Conservation (phyloP, 1,140 invertebrate genomes). For the Eubasilissa regina region DNA sequence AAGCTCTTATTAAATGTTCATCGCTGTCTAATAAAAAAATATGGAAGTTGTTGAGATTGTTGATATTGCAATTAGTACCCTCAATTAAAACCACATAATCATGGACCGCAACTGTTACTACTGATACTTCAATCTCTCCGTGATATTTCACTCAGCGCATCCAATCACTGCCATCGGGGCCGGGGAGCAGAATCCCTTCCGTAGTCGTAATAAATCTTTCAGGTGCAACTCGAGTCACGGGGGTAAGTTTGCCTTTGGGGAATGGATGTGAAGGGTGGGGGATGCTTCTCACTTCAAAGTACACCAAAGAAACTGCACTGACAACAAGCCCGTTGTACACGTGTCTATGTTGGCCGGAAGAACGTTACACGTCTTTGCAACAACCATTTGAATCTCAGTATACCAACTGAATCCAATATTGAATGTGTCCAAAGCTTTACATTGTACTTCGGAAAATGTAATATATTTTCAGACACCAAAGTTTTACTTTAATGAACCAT, state of each 20-base stretch:
- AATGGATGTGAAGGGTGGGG: not conserved
- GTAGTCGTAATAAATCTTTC: constrained; percentile 5
- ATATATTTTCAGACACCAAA: too few species aligned
- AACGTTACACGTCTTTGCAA: not conserved
- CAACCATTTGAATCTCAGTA: too few species aligned
- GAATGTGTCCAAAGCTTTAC: too few species aligned
- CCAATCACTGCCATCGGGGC: not conserved
- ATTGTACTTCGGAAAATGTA: too few species aligned
- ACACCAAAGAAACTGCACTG: not conserved
- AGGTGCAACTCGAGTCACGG: not conserved
- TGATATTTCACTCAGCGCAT: not conserved
- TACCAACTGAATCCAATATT: too few species aligned
- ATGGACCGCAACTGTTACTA: too few species aligned
- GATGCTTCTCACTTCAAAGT: not conserved
- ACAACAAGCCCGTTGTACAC: not conserved
- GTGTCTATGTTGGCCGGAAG: not conserved
- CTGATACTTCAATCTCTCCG: not conserved
- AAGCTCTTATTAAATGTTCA: too few species aligned
- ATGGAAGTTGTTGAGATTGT: too few species aligned
- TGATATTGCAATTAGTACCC: too few species aligned
- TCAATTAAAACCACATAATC: too few species aligned
- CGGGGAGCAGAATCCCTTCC: not conserved
- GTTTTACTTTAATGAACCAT: too few species aligned
- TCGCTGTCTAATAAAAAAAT: too few species aligned
- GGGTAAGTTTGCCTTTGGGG: not conserved